phyloP scores from a whole-genome alignment of 2,888 invertebrate species.

The Campoplex capitator region DNA sequence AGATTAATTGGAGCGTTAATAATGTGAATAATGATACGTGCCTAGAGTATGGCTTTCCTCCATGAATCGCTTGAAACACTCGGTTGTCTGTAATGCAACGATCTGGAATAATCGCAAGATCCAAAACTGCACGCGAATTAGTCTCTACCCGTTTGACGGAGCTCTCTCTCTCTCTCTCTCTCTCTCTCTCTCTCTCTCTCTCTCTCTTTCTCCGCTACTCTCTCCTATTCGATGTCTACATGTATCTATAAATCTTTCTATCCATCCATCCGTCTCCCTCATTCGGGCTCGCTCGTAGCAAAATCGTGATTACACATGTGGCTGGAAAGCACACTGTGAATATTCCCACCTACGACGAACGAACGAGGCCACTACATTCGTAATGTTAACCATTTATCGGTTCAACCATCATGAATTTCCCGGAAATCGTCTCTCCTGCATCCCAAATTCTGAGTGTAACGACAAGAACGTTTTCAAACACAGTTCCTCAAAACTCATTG shows the following conservation, averaged over 20 bases:
- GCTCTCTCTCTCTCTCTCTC: constrained; percentile 16
- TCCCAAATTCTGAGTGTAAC: neutral
- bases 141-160: constrained; percentile 41
- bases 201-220: constrained; percentile 3
- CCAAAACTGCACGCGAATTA: constrained; percentile 60
- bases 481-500: neutral
- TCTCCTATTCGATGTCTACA: constrained; percentile 14
- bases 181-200: neutral
- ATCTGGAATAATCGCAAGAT: constrained; percentile 57
- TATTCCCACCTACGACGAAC: constrained; percentile 43
- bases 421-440: constrained; percentile 19
- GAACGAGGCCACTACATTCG: constrained; percentile 52
- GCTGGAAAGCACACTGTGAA: constrained; percentile 29
- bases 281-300: constrained; percentile 22
- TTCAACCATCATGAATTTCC: constrained; percentile 57
- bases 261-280: neutral
- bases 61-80: constrained; percentile 44
- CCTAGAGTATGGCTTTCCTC: constrained; percentile 24
- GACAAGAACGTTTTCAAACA: constrained; percentile 27
- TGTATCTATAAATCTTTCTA: neutral
- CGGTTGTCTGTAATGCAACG: constrained; percentile 30
- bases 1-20: neutral
- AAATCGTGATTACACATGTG: constrained; percentile 53
- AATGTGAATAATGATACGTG: constrained; percentile 9
- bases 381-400: constrained; percentile 38